A percentile compares a stretch with the other conserved stretches of the same genome.
phyloP scores from a whole-genome alignment of 1,140 invertebrate species.

The Meloidogyne chitwoodi region DNA sequence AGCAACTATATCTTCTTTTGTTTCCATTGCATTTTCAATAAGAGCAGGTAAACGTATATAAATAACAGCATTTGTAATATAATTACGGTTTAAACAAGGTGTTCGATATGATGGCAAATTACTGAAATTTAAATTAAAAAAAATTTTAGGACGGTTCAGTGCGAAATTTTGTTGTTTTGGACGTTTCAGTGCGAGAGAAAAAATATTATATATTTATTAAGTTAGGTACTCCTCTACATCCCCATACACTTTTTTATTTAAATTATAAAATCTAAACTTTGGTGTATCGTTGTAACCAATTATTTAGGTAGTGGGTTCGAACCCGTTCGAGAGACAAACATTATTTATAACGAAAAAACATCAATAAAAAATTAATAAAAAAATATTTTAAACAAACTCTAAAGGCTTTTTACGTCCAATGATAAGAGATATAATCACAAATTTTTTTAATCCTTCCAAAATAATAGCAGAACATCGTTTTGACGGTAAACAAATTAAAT shows the following conservation, averaged over 20 bases:
- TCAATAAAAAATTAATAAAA: background rate
- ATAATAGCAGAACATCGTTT: slow-evolving; percentile 28
- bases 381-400: slow-evolving; percentile 6
- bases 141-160: background rate
- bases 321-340: too few relatives aligned
- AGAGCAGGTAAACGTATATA: slow-evolving; percentile 15
- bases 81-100: slow-evolving; percentile 13
- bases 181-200: background rate
- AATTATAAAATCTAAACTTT: too few relatives aligned
- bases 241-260: too few relatives aligned
- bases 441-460: slow-evolving; percentile 30
- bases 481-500: slow-evolving; percentile 28
- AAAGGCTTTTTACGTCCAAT: slow-evolving; percentile 23
- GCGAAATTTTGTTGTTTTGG: background rate
- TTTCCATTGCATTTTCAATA: slow-evolving; percentile 9
- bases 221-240: too few relatives aligned
- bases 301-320: too few relatives aligned
- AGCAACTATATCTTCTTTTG: slow-evolving; percentile 9
- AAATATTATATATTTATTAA: too few relatives aligned
- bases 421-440: slow-evolving; percentile 28
- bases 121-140: background rate
- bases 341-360: background rate
- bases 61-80: background rate
- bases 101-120: slow-evolving; percentile 18
- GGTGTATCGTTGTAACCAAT: too few relatives aligned